Conservation (phyloP, 2,888 invertebrate species). For the Eristalis tenax region DNA sequence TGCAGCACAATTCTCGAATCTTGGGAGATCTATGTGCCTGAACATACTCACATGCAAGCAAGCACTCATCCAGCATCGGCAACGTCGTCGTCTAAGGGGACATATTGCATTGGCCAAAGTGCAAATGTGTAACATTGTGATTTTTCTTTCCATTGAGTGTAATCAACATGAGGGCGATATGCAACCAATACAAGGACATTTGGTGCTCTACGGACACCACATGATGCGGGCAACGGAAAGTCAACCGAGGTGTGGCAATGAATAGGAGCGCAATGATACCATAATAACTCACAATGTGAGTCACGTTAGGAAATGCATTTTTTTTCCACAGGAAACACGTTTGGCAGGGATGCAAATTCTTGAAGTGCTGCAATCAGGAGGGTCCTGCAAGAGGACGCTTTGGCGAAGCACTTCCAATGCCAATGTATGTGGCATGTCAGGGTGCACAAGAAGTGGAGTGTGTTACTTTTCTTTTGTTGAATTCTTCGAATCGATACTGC, state of each 20-base stretch:
- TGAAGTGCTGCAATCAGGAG: conserved; percentile 66
- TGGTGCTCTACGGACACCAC: conserved; percentile 30
- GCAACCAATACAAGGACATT: conserved; percentile 43
- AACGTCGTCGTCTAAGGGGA: not conserved
- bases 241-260: conserved; percentile 58
- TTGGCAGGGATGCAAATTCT: conserved; percentile 65
- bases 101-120: conserved; percentile 53
- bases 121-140: conserved; percentile 66
- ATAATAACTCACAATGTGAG: conserved; percentile 66
- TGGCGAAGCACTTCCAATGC: not conserved
- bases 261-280: conserved; percentile 61
- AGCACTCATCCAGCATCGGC: not conserved
- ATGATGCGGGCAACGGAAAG: conserved; percentile 42
- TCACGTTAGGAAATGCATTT: conserved; percentile 43
- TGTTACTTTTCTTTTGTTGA: no score
- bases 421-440: not conserved
- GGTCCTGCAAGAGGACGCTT: not conserved
- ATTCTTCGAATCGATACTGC: no score
- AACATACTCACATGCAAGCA: not conserved
- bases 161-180: conserved; percentile 55
- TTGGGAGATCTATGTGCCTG: not conserved
- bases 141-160: conserved; percentile 62
- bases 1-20: not conserved
- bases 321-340: conserved; percentile 49
- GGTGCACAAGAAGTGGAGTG: no score